A percentile compares a stretch with the other conserved stretches of the same genome.
These are phyloP conservation scores for Cosmopolites sordidus DNA, from an alignment of 2,888 invertebrate species.

Conservation along the genomic window DNA sequence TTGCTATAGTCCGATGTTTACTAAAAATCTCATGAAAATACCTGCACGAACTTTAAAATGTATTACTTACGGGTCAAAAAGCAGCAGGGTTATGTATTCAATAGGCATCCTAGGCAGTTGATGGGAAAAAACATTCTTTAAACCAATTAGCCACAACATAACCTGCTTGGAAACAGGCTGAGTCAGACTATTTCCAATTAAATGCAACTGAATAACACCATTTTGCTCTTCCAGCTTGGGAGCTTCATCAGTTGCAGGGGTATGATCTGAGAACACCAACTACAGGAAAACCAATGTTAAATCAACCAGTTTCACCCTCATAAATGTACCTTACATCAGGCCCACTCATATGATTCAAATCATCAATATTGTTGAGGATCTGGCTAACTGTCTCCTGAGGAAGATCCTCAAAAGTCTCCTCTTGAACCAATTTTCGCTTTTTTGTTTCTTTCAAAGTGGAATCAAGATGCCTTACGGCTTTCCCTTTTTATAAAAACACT, in stretches of 20 bases:
- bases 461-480: slow-evolving; percentile 16
- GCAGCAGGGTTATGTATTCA: slow-evolving; percentile 91
- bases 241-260: slow-evolving; percentile 79
- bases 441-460: slow-evolving; percentile 39
- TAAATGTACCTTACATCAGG: slow-evolving; percentile 59
- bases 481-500: slow-evolving; percentile 10
- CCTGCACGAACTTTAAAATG: background rate
- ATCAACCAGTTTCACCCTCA: background rate
- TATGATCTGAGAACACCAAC: slow-evolving; percentile 73
- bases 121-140: slow-evolving; percentile 92
- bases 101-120: slow-evolving; percentile 97
- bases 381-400: slow-evolving; percentile 74
- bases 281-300: slow-evolving; percentile 4
- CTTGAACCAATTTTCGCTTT: slow-evolving; percentile 44
- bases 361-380: slow-evolving; percentile 76
- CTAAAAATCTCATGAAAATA: slow-evolving; percentile 47
- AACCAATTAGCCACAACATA: slow-evolving; percentile 87
- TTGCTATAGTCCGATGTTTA: slow-evolving; percentile 87
- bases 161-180: slow-evolving; percentile 83
- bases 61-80: slow-evolving; percentile 82
- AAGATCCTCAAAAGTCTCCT: slow-evolving; percentile 65
- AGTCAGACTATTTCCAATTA: slow-evolving; percentile 89
- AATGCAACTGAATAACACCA: slow-evolving; percentile 88
- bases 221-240: slow-evolving; percentile 86
- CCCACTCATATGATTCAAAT: slow-evolving; percentile 79